Conservation (phyloP, 2,113 vertebrate genomes). For the Panthera tigris region DNA sequence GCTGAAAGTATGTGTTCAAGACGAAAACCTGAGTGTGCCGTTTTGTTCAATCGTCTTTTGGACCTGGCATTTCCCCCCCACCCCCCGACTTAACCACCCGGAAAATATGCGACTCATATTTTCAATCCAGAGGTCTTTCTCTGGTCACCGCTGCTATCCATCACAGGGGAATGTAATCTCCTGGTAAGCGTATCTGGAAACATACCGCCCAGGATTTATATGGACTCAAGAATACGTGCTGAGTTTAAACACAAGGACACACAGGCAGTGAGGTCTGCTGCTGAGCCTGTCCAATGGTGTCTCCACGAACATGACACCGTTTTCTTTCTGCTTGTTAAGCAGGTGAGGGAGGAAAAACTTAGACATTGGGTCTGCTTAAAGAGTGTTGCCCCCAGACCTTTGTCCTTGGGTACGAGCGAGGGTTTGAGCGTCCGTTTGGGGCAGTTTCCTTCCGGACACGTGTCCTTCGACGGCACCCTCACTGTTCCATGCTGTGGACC, state of each 20-base stretch:
- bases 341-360: background rate
- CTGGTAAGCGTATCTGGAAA: background rate
- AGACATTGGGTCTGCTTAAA: background rate
- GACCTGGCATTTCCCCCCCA: background rate
- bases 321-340: background rate
- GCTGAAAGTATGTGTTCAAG: background rate
- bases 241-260: background rate
- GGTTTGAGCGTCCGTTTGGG: accelerated
- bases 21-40: accelerated
- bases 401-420: background rate
- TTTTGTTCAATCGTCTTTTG: background rate
- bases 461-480: background rate
- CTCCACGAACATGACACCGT: background rate
- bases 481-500: background rate
- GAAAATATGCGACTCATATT: background rate
- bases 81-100: background rate
- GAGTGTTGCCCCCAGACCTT: background rate
- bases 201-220: background rate
- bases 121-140: background rate
- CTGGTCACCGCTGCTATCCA: accelerated
- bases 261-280: background rate
- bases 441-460: background rate
- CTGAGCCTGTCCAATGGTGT: background rate
- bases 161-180: background rate
- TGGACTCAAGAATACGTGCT: background rate